These are phyloP conservation scores for Cyanoliseus patagonus DNA, from an alignment of 2,113 vertebrate species.

Conservation along the genomic window DNA sequence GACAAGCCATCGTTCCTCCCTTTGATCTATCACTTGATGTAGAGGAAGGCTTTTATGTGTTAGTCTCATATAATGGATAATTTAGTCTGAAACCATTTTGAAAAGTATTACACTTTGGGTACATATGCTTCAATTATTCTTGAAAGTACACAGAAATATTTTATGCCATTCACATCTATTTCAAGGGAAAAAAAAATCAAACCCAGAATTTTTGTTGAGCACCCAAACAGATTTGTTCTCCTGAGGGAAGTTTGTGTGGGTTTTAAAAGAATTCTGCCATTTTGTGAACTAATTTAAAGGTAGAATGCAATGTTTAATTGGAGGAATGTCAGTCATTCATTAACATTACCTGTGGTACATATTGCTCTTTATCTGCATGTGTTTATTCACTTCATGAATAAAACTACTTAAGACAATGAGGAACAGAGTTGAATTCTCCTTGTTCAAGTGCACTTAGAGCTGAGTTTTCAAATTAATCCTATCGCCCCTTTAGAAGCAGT, in stretches of 20 bases:
- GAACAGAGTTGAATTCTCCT: not conserved
- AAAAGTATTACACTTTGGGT: slow-evolving; percentile 62
- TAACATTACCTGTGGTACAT: not conserved
- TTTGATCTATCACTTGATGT: slow-evolving; percentile 79
- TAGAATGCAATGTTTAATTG: not conserved
- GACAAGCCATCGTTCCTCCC: slow-evolving; percentile 68
- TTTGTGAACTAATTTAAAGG: not conserved
- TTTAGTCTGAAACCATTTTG: slow-evolving; percentile 72
- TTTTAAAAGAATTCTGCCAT: not conserved
- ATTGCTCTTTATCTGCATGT: not conserved
- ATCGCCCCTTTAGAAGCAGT: not conserved
- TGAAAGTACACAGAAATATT: slow-evolving; percentile 54
- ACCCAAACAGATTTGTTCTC: slow-evolving; percentile 22
- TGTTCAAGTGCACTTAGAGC: not conserved
- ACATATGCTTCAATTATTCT: slow-evolving; percentile 70
- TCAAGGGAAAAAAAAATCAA: not conserved
- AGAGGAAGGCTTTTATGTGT: slow-evolving; percentile 74
- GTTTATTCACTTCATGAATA: not conserved
- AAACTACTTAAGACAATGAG: not conserved
- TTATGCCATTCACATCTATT: slow-evolving; percentile 7
- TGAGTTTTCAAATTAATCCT: not conserved
- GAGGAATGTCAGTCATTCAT: not conserved
- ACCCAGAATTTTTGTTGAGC: not conserved
- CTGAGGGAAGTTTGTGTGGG: not conserved
- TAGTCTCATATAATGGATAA: slow-evolving; percentile 71